Base-by-base conservation (phyloP, 1,140 invertebrate species). In the Ladona fulva region DNA sequence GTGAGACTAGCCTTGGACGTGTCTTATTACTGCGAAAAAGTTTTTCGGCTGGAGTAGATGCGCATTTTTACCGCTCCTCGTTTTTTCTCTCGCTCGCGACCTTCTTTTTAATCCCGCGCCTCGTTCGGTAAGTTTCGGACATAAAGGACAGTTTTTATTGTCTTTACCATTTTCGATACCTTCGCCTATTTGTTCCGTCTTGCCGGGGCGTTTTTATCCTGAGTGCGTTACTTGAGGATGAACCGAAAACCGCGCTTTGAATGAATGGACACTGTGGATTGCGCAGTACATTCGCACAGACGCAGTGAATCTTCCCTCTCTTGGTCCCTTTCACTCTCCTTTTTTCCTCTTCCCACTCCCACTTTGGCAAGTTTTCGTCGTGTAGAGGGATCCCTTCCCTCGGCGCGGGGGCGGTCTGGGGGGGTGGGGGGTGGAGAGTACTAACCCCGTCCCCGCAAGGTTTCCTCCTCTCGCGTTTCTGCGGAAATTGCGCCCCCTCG, bases 291-390 rank as follows among this genome's bases (percentile, higher is more conserved):
- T 66, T 66, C 52, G 52, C 52, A 66, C 52, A 66, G 52, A 66
- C 52, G 52, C 52, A 66, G 52, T 12, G n/a, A 22, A 22, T 6
- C 52, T 1, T 66, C 12, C 52, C n/a, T 19, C 44, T 52, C 44
- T 10, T 52, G 10, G 10, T 52, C 10, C 19, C 44, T 52, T 52
- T 52, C 44, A 11, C 44, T 52, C 44, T 52, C 44, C 19, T 52
- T 19, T 19, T 19, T 19, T 19, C 44, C 19, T 52, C 44, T 19
- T 19, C 44, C 52, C 12, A 3, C 12, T 66, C 52, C 52, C 52
- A 66, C 52, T 66, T 66, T 66, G 52, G 52, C 52, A 66, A 66
- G 52, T 66, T 66, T 66, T 66, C 52, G 52, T 66, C 52, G 52
- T 66, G 52, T 22, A 3, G 52, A 22, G 52, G 29, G 29, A n/a